Conservation (phyloP, 2,888 invertebrate genomes). For the Geophilus truncorum region DNA sequence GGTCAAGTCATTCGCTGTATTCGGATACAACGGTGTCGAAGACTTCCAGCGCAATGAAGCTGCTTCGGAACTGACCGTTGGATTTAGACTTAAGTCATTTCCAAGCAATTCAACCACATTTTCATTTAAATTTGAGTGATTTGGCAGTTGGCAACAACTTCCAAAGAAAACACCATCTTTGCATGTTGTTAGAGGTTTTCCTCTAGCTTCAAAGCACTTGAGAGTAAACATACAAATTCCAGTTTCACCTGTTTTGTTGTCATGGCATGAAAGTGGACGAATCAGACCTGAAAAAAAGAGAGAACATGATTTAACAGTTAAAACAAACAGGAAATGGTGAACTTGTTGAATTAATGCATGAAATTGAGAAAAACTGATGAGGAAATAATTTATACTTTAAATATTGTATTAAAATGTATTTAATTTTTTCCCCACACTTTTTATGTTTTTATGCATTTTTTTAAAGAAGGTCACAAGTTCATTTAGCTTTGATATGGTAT, state of each 20-base stretch:
- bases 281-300: conserved; percentile 51
- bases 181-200: conserved; percentile 84
- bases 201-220: conserved; percentile 83
- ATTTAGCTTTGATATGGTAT: not conserved
- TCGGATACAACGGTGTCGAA: not conserved
- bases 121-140: conserved; percentile 40
- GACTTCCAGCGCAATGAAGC: not conserved
- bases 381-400: not conserved
- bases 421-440: no score
- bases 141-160: conserved; percentile 72
- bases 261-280: conserved; percentile 80
- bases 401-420: not conserved
- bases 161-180: conserved; percentile 91
- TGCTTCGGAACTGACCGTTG: not conserved
- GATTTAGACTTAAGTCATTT: not conserved
- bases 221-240: conserved; percentile 93
- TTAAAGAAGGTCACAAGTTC: not conserved
- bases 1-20: not conserved
- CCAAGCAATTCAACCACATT: conserved; percentile 43
- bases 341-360: not conserved
- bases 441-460: no score
- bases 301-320: not conserved
- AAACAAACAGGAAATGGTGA: no score
- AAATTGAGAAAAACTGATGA: no score
- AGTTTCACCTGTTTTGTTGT: conserved; percentile 68